Percentiles rank a stretch among this genome's conserved stretches.
phyloP scores from a whole-genome alignment of 2,797 vertebrate species.

The Spea hammondii region DNA sequence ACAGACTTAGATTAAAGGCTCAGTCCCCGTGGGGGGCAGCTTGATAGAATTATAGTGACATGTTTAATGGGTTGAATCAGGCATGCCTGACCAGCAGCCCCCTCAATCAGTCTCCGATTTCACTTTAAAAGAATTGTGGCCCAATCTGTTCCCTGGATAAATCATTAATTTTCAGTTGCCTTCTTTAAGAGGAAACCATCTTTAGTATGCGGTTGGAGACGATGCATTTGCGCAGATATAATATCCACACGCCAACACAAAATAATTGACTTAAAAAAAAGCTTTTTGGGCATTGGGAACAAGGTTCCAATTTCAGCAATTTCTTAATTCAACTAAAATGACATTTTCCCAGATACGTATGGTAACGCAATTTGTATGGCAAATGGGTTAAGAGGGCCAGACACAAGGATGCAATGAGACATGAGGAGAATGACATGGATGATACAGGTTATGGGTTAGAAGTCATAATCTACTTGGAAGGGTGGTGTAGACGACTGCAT shows the following conservation, averaged over 20 bases:
- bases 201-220: no score
- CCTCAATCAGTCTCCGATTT: background rate
- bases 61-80: conserved; percentile 10
- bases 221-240: no score
- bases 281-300: no score
- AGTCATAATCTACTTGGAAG: background rate
- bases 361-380: background rate
- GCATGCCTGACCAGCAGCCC: background rate
- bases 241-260: no score
- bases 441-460: background rate
- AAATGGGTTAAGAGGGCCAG: background rate
- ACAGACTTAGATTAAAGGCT: conserved; percentile 5
- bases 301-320: no score
- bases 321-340: no score
- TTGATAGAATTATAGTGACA: conserved; percentile 8
- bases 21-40: background rate
- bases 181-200: background rate
- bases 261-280: no score
- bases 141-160: background rate
- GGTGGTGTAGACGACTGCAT: background rate
- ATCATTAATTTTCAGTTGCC: background rate
- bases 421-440: conserved; percentile 9
- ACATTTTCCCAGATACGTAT: no score
- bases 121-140: background rate
- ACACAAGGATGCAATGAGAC: background rate